Percentiles rank a stretch among this genome's conserved stretches.
phyloP scores from a whole-genome alignment of 2,888 invertebrate genomes.

The Hirtodrosophila alboralis region DNA sequence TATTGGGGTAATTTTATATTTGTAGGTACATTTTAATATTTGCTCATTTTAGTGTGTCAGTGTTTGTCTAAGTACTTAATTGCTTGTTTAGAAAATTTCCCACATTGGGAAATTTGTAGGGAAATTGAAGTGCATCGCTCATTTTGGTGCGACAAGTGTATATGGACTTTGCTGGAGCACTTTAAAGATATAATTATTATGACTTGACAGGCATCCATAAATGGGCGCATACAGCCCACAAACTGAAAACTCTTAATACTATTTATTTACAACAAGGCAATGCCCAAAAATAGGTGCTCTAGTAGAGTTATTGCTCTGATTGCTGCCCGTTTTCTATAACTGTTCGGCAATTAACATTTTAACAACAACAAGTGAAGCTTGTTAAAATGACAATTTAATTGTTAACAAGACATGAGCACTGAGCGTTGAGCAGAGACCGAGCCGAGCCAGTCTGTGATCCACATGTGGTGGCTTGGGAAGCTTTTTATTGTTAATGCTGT shows the following conservation, averaged over 20 bases:
- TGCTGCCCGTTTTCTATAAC: slow-evolving; percentile 77
- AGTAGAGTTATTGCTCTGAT: slow-evolving; percentile 66
- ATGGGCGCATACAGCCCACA: slow-evolving; percentile 34
- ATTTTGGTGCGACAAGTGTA: slow-evolving; percentile 16
- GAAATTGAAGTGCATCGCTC: slow-evolving; percentile 9
- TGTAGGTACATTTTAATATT: too few relatives aligned
- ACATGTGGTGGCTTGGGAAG: slow-evolving; percentile 74
- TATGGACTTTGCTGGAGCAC: slow-evolving; percentile 28
- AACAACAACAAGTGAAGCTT: slow-evolving; percentile 72
- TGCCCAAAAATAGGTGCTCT: slow-evolving; percentile 72
- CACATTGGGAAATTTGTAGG: slow-evolving; percentile 21
- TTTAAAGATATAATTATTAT: slow-evolving; percentile 65
- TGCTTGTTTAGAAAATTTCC: slow-evolving; percentile 6
- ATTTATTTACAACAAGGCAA: slow-evolving; percentile 53
- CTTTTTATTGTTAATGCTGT: slow-evolving; percentile 49
- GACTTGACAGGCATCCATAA: slow-evolving; percentile 58
- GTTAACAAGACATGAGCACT: slow-evolving; percentile 70
- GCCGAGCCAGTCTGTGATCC: slow-evolving; percentile 53
- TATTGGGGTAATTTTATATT: too few relatives aligned
- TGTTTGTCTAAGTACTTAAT: neutral
- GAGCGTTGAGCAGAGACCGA: too few relatives aligned
- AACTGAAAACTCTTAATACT: slow-evolving; percentile 39
- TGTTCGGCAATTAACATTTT: slow-evolving; percentile 81
- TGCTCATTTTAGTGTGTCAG: too few relatives aligned
- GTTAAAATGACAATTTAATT: slow-evolving; percentile 83